These are phyloP conservation scores for Callipepla squamata DNA, from an alignment of 2,113 vertebrate species.

Conservation along the genomic window DNA sequence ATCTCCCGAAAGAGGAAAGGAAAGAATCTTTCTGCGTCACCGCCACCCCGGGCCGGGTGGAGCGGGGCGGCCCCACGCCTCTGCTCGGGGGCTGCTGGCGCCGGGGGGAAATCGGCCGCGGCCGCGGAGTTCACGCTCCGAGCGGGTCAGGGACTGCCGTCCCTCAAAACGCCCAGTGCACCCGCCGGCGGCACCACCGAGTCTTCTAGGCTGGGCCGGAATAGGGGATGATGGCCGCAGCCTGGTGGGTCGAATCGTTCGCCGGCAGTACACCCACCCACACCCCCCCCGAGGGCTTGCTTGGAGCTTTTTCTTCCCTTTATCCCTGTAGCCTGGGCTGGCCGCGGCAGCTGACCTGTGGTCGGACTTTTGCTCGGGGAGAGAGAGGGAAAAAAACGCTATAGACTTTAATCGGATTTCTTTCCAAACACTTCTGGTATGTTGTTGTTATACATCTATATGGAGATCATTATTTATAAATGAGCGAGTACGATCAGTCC, in stretches of 20 bases:
- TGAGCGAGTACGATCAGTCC: slow-evolving; percentile 48
- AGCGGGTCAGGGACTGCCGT: neutral
- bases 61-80: neutral
- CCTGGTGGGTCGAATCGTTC: neutral
- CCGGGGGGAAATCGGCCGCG: neutral
- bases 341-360: slow-evolving; percentile 22
- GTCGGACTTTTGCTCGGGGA: slow-evolving; percentile 33
- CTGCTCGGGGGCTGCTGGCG: neutral
- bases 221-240: neutral
- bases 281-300: neutral
- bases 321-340: neutral
- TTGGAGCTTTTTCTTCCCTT: slow-evolving; percentile 2
- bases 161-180: neutral
- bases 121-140: neutral
- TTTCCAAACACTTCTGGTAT: slow-evolving; percentile 57
- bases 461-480: slow-evolving; percentile 68
- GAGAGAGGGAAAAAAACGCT: neutral
- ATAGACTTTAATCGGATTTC: slow-evolving; percentile 64
- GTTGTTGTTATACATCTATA: slow-evolving; percentile 63
- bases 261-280: too few relatives aligned
- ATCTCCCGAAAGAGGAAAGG: slow-evolving; percentile 82
- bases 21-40: slow-evolving; percentile 81
- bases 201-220: too few relatives aligned
- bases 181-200: neutral
- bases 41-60: neutral